phyloP scores from a whole-genome alignment of 1,140 invertebrate genomes.

The Hyles vespertilio region DNA sequence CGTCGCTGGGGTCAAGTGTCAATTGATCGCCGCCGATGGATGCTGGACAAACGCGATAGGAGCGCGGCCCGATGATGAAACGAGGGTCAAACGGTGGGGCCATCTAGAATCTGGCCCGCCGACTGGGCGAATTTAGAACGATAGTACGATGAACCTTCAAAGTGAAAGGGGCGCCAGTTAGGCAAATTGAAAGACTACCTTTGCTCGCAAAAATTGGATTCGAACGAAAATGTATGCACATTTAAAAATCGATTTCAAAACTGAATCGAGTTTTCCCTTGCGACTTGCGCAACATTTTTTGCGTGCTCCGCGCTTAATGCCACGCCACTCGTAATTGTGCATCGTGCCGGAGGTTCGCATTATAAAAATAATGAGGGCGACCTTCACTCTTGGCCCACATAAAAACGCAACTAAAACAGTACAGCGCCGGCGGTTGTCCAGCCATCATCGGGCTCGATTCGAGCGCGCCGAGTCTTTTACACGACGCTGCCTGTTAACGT shows the following conservation, averaged over 20 bases:
- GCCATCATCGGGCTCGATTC: slow-evolving; percentile 39
- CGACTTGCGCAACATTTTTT: slow-evolving; percentile 5
- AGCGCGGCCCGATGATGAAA: slow-evolving; percentile 45
- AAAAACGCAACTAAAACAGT: slow-evolving; percentile 36
- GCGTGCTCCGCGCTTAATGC: neutral
- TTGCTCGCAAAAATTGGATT: too few species aligned
- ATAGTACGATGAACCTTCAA: slow-evolving; percentile 36
- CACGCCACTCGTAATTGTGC: slow-evolving; percentile 11
- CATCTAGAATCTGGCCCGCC: slow-evolving; percentile 49
- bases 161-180: too few species aligned
- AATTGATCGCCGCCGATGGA: slow-evolving; percentile 62
- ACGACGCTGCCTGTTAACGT: slow-evolving; percentile 1
- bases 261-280: neutral
- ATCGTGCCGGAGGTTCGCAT: slow-evolving; percentile 23
- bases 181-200: too few species aligned
- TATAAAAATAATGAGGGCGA: slow-evolving; percentile 52
- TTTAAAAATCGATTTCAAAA: too few species aligned
- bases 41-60: slow-evolving; percentile 58
- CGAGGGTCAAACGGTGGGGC: slow-evolving; percentile 60
- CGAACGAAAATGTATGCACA: too few species aligned
- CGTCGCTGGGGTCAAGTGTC: slow-evolving; percentile 61
- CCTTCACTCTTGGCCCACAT: slow-evolving; percentile 36
- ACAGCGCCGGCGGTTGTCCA: slow-evolving; percentile 33
- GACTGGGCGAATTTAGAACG: slow-evolving; percentile 38
- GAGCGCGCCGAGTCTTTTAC: slow-evolving; percentile 1